These are phyloP conservation scores for Diplogasteroides magnus DNA, from an alignment of 1,140 invertebrate species.

Conservation along the genomic window DNA sequence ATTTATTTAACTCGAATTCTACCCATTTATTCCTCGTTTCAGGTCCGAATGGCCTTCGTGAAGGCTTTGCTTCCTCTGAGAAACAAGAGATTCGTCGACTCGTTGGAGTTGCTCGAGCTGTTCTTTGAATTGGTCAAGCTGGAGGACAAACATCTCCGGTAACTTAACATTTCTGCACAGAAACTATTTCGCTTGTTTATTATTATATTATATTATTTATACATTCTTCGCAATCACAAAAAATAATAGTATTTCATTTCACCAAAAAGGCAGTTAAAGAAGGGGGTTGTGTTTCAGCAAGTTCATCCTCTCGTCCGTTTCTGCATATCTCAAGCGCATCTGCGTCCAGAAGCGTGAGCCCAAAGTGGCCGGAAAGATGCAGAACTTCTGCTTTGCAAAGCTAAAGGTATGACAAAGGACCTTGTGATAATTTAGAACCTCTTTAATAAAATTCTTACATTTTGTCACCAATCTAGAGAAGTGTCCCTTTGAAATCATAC, in stretches of 20 bases:
- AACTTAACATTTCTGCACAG: no score
- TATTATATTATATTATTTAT: no score
- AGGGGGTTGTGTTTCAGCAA: no score
- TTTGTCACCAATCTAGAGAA: no score
- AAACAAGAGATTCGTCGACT: slow-evolving; percentile 36
- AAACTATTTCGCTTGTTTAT: no score
- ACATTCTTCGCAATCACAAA: no score
- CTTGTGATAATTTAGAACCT: no score
- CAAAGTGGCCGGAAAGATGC: not conserved
- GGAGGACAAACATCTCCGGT: slow-evolving; percentile 50
- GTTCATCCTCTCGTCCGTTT: not conserved
- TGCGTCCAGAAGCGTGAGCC: not conserved
- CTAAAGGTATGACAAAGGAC: not conserved
- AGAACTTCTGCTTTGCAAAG: not conserved
- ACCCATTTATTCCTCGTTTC: not conserved
- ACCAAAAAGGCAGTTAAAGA: no score
- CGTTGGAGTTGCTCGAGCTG: slow-evolving; percentile 37
- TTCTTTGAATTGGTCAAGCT: slow-evolving; percentile 50
- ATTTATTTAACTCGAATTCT: not conserved
- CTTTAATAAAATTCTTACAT: not conserved
- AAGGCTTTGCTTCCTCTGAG: slow-evolving; percentile 43
- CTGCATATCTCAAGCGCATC: not conserved
- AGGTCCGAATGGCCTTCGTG: slow-evolving; percentile 44
- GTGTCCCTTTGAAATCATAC: no score
- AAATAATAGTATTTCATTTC: no score